Evolutionary conservation across 2,888 invertebrate genomes (phyloP), one percentile per base, ranked within the genome.

Genomic region (Pristionchus arcanus): DNA sequence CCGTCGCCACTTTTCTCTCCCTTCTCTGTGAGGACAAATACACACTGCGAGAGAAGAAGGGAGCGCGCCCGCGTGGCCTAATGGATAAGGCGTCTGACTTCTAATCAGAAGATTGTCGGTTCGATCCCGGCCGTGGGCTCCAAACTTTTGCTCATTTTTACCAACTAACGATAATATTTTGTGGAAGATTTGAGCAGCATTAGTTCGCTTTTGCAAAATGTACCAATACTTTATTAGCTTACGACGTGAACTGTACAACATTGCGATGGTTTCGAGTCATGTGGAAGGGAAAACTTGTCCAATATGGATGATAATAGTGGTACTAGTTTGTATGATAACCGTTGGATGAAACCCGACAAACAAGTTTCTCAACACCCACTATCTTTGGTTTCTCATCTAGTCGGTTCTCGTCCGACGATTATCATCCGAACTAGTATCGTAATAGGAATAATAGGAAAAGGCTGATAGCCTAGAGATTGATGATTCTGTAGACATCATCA

Each of bases 51-150:
- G 42, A 77, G 49, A 49, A 53, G 28, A 34, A 53, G 49, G 28
- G 81, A 49, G 81, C 49, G 81, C 81, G 89, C 89, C 89, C 89
- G 89, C 89, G 92, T 93, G 93, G 93, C 93, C 93, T 93, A 94
- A 92, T 94, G 94, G 94, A 94, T 94, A 94, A 94, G 94, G 94
- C 94, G 94, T 94, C 93, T 93, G 93, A 93, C 93, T 93, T 93
- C 93, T 93, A 93, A 93, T 93, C 93, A 93, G 92, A 93, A 93
- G 93, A 93, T 93, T 91, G 93, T 91, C 92, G 93, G 93, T 93
- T 93, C 93, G 93, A 93, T 88, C 92, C 92, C 92, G 89, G 89
- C 89, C 89, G 89, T 89, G 89, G 89, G 89, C 89, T 89, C 68
- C 53, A 66, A 9, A 15, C 13, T 81, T 81, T 81, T 81, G 81